Conservation (phyloP, 2,888 invertebrate genomes). For the Neocrepidodera transversa region DNA sequence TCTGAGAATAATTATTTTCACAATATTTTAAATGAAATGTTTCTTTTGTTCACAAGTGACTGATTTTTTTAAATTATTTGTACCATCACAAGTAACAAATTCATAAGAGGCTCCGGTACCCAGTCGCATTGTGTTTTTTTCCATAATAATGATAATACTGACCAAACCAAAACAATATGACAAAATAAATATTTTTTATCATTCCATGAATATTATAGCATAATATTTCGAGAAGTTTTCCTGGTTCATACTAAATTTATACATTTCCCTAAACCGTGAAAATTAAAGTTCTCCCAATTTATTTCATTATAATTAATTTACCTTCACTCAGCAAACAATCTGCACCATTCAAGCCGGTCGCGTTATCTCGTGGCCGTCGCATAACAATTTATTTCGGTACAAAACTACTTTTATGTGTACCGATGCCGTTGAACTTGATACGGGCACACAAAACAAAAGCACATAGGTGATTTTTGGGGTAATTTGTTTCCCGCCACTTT, state of each 20-base stretch:
- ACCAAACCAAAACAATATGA: too few species aligned
- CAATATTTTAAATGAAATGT: too few species aligned
- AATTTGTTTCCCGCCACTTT: conserved; percentile 22
- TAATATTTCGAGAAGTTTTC: too few species aligned
- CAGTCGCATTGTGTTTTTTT: too few species aligned
- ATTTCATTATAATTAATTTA: neutral
- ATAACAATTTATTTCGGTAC: conserved; percentile 2
- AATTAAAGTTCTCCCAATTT: neutral
- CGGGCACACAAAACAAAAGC: conserved; percentile 14
- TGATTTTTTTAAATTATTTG: too few species aligned
- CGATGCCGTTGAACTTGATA: neutral
- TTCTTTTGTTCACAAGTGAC: too few species aligned
- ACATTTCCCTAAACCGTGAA: neutral
- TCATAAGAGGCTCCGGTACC: too few species aligned
- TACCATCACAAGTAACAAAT: too few species aligned
- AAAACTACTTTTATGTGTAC: neutral
- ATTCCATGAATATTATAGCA: too few species aligned
- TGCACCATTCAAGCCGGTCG: neutral
- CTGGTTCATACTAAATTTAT: neutral
- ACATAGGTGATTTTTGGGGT: conserved; percentile 19
- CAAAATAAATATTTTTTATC: too few species aligned
- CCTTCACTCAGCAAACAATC: neutral
- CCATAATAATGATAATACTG: too few species aligned
- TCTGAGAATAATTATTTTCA: too few species aligned
- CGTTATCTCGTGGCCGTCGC: neutral